Evolutionary conservation across 2,797 vertebrate genomes (phyloP), one percentile per base, ranked within the genome.

Genomic region (Lateolabrax maculatus): DNA sequence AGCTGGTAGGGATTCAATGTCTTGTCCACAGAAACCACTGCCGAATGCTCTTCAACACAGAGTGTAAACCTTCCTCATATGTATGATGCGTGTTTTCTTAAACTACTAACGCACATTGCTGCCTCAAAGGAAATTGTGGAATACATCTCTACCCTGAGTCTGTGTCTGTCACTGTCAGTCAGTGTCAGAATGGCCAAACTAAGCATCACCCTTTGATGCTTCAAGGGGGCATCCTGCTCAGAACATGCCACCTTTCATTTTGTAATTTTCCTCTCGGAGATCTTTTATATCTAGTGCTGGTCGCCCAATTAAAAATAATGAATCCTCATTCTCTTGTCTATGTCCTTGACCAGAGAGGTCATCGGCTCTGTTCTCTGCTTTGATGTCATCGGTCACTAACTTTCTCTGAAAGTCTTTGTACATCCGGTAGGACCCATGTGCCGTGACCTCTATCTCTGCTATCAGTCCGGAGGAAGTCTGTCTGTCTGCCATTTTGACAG

Each of bases 241-340:
- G 31, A 77, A 77, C 53, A 81, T 27, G 44, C 43, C 60, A 53
- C 44, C 37, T 75, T 71, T 84, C 29, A 79, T 78, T 84, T 72
- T 57, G 8, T 48, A 1, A 55, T 76, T 66, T 72, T 71, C 15
- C 8, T 56, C 31, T 69, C 31, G 43, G 29, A 60, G 34, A 49
- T 49, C 15, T 49, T 71, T 74, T 71, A 75, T 66, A 79, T 84
- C 44, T 48, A 75, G 46, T 37, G 39, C 56, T 77, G 57, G 36
- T 57, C 46, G 43, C 29, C 88, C 84, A 93, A 93, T 94, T 93
- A 94, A 94, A 89, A 93, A 78, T 90, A 89, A 91, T 85, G 84
- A 93, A 76, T 82, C 83, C 75, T 82, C 75, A 65, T 87, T 77
- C 63, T 89, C 79, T 86, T 76, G 64, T 83, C 81, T 79, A 23